These are phyloP conservation scores for Brachionus rotundiformis DNA, from an alignment of 1,140 invertebrate genomes.

Conservation along the genomic window DNA sequence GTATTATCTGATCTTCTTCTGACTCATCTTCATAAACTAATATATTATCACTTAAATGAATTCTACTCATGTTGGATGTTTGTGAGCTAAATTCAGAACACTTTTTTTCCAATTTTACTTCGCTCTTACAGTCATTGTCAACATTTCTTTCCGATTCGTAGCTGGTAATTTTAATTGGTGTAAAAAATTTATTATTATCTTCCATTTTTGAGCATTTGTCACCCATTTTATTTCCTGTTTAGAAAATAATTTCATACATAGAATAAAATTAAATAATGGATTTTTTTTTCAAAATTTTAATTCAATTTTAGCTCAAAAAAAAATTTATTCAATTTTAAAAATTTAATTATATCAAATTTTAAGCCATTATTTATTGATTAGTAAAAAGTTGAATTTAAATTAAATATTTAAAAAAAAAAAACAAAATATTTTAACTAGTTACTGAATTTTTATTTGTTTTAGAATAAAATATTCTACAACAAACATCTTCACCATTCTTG, in stretches of 20 bases:
- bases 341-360: constrained; percentile 7
- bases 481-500: neutral
- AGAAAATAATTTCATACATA: neutral
- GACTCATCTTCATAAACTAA: neutral
- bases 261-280: neutral
- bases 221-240: constrained; percentile 14
- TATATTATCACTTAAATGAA: neutral
- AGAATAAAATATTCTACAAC: neutral
- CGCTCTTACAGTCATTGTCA: neutral
- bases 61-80: neutral
- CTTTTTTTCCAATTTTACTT: neutral
- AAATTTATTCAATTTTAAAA: neutral
- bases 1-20: neutral
- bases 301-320: neutral
- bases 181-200: neutral
- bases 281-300: neutral
- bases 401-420: neutral
- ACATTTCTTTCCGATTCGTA: neutral
- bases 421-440: neutral
- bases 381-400: constrained; percentile 3
- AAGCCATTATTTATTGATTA: neutral
- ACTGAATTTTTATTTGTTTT: neutral
- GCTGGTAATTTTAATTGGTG: neutral
- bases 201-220: constrained; percentile 35
- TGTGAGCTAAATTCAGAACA: neutral